A percentile compares a stretch with the other conserved stretches of the same genome.
phyloP scores from a whole-genome alignment of 2,888 invertebrate genomes.

The Drosophila nr. medialis region DNA sequence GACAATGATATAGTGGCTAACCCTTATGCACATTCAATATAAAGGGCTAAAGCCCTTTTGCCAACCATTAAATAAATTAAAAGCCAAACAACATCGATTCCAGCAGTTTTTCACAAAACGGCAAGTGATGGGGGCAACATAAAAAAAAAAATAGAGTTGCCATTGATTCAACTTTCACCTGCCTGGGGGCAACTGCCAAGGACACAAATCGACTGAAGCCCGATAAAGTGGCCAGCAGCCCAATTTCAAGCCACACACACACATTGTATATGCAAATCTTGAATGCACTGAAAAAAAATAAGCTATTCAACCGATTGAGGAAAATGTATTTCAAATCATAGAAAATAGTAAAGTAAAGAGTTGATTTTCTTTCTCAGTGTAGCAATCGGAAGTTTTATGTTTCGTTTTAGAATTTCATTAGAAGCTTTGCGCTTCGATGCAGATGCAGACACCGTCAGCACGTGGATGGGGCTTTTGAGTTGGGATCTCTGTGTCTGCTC shows the following conservation, averaged over 20 bases:
- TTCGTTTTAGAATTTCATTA: constrained; percentile 68
- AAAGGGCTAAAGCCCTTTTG: constrained; percentile 40
- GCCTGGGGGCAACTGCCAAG: constrained; percentile 31
- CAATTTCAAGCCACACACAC: constrained; percentile 23
- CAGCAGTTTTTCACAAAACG: constrained; percentile 17
- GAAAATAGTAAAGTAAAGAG: neutral
- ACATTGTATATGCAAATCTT: constrained; percentile 44
- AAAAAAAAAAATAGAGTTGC: constrained; percentile 28
- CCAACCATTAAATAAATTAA: constrained; percentile 61
- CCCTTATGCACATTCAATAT: constrained; percentile 51
- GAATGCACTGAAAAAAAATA: neutral
- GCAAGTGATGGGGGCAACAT: constrained; percentile 1
- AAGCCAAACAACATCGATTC: constrained; percentile 56
- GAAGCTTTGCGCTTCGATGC: constrained; percentile 48
- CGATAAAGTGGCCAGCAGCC: constrained; percentile 38
- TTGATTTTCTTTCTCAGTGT: neutral
- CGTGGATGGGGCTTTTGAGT: constrained; percentile 3
- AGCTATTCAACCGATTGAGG: too few species aligned
- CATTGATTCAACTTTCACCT: constrained; percentile 61
- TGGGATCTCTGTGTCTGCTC: constrained; percentile 2
- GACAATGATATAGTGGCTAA: constrained; percentile 55
- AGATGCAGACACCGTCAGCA: constrained; percentile 25
- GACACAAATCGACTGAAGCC: constrained; percentile 25
- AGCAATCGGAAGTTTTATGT: constrained; percentile 59
- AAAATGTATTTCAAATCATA: neutral